phyloP scores from a whole-genome alignment of 1,140 invertebrate species.

The Theocolax elegans region DNA sequence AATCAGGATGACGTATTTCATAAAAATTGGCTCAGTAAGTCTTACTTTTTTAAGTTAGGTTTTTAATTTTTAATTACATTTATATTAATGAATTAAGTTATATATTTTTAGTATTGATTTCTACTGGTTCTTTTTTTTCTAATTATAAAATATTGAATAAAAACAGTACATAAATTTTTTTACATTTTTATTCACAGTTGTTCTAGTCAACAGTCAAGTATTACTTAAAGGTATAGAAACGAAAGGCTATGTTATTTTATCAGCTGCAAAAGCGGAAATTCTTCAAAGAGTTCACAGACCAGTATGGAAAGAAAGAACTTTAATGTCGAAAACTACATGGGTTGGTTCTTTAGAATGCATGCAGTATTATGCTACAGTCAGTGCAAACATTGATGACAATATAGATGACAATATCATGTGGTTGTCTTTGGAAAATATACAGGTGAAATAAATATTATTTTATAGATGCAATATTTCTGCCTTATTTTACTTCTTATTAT shows the following conservation, averaged over 20 bases:
- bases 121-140: too few relatives aligned
- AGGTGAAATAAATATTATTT: slow-evolving; percentile 56
- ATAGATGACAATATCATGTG: slow-evolving; percentile 93
- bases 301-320: slow-evolving; percentile 88
- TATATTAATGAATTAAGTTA: too few relatives aligned
- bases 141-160: neutral
- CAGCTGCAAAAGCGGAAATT: slow-evolving; percentile 94
- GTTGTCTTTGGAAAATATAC: slow-evolving; percentile 92
- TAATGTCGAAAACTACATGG: slow-evolving; percentile 96
- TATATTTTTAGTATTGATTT: too few relatives aligned
- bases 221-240: slow-evolving; percentile 96
- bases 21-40: slow-evolving; percentile 93
- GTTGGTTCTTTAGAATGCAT: slow-evolving; percentile 94
- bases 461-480: too few relatives aligned
- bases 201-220: slow-evolving; percentile 95
- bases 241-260: slow-evolving; percentile 95
- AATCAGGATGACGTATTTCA: slow-evolving; percentile 88
- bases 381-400: slow-evolving; percentile 81
- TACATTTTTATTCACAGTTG: slow-evolving; percentile 74
- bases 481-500: too few relatives aligned
- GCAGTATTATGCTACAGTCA: slow-evolving; percentile 98
- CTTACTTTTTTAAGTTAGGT: slow-evolving; percentile 5
- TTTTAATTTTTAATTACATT: too few relatives aligned
- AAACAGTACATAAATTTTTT: neutral
- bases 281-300: slow-evolving; percentile 90